Conservation (phyloP, 2,113 vertebrate genomes). For the Albula goreensis region DNA sequence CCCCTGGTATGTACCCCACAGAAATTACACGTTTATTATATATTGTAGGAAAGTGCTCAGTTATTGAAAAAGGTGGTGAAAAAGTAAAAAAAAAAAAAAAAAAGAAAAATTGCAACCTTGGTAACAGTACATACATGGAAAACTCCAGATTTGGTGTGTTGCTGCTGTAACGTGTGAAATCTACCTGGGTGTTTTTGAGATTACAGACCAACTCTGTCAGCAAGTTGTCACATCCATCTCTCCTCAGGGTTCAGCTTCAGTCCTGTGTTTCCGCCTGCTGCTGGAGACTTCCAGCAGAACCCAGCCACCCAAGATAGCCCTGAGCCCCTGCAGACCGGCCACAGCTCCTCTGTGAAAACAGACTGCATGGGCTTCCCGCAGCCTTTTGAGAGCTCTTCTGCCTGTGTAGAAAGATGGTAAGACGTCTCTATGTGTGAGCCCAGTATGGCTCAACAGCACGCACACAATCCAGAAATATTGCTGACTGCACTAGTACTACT, state of each 20-base stretch:
- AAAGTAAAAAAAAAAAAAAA: background rate
- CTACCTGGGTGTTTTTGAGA: background rate
- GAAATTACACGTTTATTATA: background rate
- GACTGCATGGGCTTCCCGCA: constrained; percentile 95
- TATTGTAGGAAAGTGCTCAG: background rate
- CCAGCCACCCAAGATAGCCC: background rate
- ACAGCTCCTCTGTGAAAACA: constrained; percentile 80
- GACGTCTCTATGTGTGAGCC: background rate
- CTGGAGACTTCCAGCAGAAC: constrained; percentile 66
- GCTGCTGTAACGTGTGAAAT: background rate
- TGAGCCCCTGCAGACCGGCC: constrained; percentile 55
- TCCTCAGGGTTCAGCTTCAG: constrained; percentile 79
- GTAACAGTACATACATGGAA: background rate
- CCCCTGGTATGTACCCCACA: constrained; percentile 67
- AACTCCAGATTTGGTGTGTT: background rate
- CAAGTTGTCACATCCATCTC: background rate
- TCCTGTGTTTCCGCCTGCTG: constrained; percentile 76
- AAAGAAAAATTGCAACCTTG: background rate
- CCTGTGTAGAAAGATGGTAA: constrained; percentile 75
- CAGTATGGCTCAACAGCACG: background rate
- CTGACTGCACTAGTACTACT: too few species aligned
- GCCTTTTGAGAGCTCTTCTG: constrained; percentile 86
- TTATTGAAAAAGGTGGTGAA: background rate
- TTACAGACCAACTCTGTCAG: background rate
- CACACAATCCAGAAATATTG: too few species aligned